phyloP scores from a whole-genome alignment of 1,140 invertebrate species.

The Condylostylus longicornis region DNA sequence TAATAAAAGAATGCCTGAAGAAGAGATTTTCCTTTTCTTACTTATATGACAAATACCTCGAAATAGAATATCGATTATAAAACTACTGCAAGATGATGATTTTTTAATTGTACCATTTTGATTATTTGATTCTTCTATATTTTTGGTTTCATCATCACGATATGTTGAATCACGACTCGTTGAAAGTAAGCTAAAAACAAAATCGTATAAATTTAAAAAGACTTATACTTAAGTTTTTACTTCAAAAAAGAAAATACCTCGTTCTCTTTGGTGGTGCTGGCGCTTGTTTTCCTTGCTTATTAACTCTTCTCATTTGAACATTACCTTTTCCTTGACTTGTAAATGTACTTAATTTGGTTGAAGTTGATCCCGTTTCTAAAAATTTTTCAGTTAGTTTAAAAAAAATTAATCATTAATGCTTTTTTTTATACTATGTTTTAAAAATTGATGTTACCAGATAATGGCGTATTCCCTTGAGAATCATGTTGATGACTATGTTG shows the following conservation, averaged over 20 bases:
- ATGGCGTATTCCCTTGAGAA: conserved; percentile 25
- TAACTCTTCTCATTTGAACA: conserved; percentile 72
- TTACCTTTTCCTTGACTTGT: conserved; percentile 40
- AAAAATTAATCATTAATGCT: conserved; percentile 7
- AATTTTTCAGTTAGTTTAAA: too few species aligned
- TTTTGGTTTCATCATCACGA: conserved; percentile 25
- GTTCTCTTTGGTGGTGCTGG: conserved; percentile 87
- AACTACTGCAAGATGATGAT: conserved; percentile 33
- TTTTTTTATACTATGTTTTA: neutral
- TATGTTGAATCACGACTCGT: conserved; percentile 41
- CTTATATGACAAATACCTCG: conserved; percentile 31
- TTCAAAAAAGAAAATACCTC: conserved; percentile 41
- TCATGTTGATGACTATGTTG: conserved; percentile 16
- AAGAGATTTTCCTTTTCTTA: too few species aligned
- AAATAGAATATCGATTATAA: conserved; percentile 32
- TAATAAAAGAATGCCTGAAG: too few species aligned
- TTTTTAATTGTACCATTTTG: conserved; percentile 31
- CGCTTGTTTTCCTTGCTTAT: conserved; percentile 82
- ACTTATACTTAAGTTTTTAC: neutral
- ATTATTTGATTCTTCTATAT: conserved; percentile 17
- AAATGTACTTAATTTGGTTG: conserved; percentile 51
- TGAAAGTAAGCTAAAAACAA: conserved; percentile 48
- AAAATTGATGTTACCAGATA: conserved; percentile 22
- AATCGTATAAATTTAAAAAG: conserved; percentile 7
- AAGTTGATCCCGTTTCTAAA: conserved; percentile 38